These are phyloP conservation scores for Macrocentrus cingulum DNA, from an alignment of 1,140 invertebrate species.

Conservation along the genomic window DNA sequence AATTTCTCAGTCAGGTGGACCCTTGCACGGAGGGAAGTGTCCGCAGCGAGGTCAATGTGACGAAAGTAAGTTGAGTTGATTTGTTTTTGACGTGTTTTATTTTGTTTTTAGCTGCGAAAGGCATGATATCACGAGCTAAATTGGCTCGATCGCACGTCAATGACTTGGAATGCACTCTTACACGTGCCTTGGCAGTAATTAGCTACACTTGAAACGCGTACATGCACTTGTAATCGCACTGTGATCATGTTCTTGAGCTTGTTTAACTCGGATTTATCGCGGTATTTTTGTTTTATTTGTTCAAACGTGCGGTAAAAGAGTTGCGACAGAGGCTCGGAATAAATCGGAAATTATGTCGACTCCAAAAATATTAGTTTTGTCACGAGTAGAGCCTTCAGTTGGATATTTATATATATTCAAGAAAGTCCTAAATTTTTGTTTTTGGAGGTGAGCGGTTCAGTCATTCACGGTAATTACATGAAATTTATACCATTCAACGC, in stretches of 20 bases:
- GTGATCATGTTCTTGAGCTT: too few relatives aligned
- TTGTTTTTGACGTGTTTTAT: too few relatives aligned
- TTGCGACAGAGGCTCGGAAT: constrained; percentile 15
- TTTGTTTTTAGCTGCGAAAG: neutral
- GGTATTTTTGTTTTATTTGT: neutral
- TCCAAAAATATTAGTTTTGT: constrained; percentile 26
- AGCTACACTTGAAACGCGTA: neutral
- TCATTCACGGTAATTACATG: too few relatives aligned
- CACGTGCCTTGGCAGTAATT: constrained; percentile 12
- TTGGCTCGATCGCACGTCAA: neutral
- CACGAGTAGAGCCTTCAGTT: too few relatives aligned
- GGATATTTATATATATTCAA: too few relatives aligned
- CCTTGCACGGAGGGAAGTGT: constrained; percentile 62
- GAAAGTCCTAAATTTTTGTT: too few relatives aligned
- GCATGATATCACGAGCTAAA: constrained; percentile 4
- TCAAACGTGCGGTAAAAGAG: neutral
- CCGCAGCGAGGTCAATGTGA: constrained; percentile 68
- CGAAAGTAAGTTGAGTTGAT: constrained; percentile 54
- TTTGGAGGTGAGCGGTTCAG: neutral
- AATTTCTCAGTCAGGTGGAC: constrained; percentile 58
- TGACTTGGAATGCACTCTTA: neutral
- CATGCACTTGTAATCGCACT: neutral
- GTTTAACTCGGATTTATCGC: too few relatives aligned
- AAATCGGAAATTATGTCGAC: constrained; percentile 21
- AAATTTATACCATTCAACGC: too few relatives aligned